phyloP scores from a whole-genome alignment of 2,888 invertebrate species.

The Agelastica alni region DNA sequence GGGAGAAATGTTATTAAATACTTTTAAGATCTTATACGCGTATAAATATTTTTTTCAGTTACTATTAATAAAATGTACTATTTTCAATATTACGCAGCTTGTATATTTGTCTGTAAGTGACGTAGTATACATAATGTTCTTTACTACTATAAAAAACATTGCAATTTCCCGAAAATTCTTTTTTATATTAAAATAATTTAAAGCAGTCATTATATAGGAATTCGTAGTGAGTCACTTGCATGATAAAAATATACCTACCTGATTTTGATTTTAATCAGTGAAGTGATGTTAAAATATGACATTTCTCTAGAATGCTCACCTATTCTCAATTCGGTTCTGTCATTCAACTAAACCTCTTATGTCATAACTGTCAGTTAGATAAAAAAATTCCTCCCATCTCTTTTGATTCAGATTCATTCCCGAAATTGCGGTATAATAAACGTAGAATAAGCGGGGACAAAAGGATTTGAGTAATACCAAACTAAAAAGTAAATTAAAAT shows the following conservation, averaged over 20 bases:
- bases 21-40: too few relatives aligned
- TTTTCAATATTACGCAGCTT: too few relatives aligned
- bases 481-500: not conserved
- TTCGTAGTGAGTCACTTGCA: too few relatives aligned
- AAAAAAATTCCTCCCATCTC: conserved; percentile 42
- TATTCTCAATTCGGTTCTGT: conserved; percentile 26
- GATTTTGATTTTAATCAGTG: conserved; percentile 9
- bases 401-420: conserved; percentile 37
- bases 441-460: conserved; percentile 1
- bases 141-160: too few relatives aligned
- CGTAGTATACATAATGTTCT: too few relatives aligned
- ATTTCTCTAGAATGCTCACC: conserved; percentile 18
- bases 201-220: too few relatives aligned
- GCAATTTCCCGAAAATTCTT: too few relatives aligned
- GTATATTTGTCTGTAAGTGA: too few relatives aligned
- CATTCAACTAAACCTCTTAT: conserved; percentile 21
- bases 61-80: too few relatives aligned
- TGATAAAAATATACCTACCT: not conserved
- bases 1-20: too few relatives aligned
- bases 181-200: too few relatives aligned
- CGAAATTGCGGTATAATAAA: conserved; percentile 25
- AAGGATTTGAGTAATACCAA: not conserved
- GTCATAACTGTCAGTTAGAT: conserved; percentile 35
- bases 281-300: conserved; percentile 16
- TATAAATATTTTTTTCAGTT: too few relatives aligned